Conservation (phyloP, 2,113 vertebrate species). For the Dromas ardeola region DNA sequence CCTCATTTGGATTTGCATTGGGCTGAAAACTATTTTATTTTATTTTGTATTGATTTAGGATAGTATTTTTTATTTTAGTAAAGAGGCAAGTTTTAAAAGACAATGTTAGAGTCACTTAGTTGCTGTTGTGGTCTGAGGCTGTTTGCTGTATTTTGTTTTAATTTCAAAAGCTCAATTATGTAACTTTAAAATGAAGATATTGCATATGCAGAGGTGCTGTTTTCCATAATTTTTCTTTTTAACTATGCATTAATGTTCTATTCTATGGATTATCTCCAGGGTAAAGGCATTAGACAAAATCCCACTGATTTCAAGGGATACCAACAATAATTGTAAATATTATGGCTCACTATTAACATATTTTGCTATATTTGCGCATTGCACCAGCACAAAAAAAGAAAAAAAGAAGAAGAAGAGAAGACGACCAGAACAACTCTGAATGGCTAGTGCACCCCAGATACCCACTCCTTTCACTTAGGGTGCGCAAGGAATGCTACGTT, state of each 20-base stretch:
- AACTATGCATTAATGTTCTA: constrained; percentile 50
- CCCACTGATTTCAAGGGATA: constrained; percentile 25
- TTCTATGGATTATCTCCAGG: constrained; percentile 58
- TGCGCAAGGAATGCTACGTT: background rate
- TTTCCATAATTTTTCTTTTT: constrained; percentile 45
- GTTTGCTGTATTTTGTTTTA: constrained; percentile 20
- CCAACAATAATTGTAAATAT: constrained; percentile 58
- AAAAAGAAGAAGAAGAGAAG: background rate
- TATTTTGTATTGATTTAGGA: background rate
- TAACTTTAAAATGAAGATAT: constrained; percentile 56
- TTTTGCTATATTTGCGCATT: constrained; percentile 47
- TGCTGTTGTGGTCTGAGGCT: background rate
- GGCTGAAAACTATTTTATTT: background rate
- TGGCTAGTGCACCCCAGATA: background rate
- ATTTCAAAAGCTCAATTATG: constrained; percentile 53
- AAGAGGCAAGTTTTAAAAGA: constrained; percentile 1
- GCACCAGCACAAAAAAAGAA: background rate
- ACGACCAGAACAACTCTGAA: background rate
- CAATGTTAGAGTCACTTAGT: background rate
- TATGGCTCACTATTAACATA: constrained; percentile 35
- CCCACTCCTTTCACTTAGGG: background rate
- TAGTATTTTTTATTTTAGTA: background rate
- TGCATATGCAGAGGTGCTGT: constrained; percentile 53
- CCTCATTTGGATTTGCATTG: background rate
- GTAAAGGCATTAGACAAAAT: constrained; percentile 47